Evolutionary conservation across 2,888 invertebrate species (phyloP).

Genomic region (Elgonia sp.): DNA sequence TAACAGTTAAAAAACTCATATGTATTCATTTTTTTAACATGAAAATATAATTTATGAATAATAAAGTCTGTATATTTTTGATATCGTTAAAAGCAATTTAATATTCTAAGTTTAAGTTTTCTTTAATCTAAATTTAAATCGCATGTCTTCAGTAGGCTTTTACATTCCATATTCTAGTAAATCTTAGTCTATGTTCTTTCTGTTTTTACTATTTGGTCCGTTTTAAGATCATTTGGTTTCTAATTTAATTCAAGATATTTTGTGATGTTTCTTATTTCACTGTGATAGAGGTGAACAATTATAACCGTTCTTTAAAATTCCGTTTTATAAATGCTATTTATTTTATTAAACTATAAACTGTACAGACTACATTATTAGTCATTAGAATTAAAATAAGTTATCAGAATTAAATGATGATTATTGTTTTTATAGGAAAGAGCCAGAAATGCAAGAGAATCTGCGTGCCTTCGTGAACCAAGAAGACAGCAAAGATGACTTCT

Average conservation of each 20-base stretch:
- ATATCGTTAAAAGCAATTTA: conserved; percentile 9
- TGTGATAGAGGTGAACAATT: background rate
- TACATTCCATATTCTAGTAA: conserved; percentile 67
- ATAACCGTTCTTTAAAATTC: background rate
- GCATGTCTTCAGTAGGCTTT: conserved; percentile 30
- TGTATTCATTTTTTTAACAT: too few relatives aligned
- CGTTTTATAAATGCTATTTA: background rate
- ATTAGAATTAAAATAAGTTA: background rate
- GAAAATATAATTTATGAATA: too few relatives aligned
- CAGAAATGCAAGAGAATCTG: conserved; percentile 91
- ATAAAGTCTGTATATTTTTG: too few relatives aligned
- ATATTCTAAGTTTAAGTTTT: conserved; percentile 22
- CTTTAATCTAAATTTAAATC: conserved; percentile 69
- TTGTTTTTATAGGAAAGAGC: conserved; percentile 89
- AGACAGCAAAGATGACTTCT: conserved; percentile 95
- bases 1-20: too few relatives aligned
- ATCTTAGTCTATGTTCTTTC: conserved; percentile 45
- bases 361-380: background rate
- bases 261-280: conserved; percentile 2
- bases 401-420: background rate
- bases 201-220: conserved; percentile 43
- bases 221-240: conserved; percentile 48
- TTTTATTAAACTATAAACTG: background rate
- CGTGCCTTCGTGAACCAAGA: conserved; percentile 91
- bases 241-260: conserved; percentile 40